A percentile compares a stretch with the other conserved stretches of the same genome.
Conservation (phyloP, 2,113 vertebrate species). For the Tor tambroides region DNA sequence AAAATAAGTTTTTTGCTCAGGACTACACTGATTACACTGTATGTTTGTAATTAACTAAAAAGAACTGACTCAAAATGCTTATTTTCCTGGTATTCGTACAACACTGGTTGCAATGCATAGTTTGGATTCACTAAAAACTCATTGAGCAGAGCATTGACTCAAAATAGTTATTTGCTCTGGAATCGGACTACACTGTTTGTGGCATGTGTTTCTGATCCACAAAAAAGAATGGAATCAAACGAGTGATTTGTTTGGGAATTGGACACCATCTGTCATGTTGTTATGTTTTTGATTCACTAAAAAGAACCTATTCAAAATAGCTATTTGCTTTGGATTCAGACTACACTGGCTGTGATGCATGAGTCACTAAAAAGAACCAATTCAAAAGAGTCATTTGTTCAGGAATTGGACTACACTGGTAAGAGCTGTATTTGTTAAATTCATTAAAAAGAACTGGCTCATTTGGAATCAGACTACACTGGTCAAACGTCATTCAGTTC, state of each 20-base stretch:
- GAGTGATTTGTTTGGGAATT: background rate
- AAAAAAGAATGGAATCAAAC: background rate
- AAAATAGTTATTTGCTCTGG: background rate
- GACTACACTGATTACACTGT: no score
- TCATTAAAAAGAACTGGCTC: background rate
- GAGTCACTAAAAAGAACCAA: no score
- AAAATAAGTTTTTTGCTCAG: no score
- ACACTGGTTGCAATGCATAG: background rate
- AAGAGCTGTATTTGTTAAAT: background rate
- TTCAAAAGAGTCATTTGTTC: no score
- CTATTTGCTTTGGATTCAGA: no score
- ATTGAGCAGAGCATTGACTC: no score
- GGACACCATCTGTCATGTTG: no score
- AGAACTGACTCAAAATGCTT: background rate
- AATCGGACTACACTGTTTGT: background rate
- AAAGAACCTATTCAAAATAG: no score
- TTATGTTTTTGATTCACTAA: no score
- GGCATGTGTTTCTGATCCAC: background rate
- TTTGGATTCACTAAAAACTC: background rate
- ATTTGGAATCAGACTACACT: background rate
- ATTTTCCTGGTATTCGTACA: background rate
- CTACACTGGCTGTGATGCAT: no score
- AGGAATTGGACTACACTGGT: background rate
- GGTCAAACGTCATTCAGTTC: background rate
- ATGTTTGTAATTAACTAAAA: no score